Evolutionary conservation across 2,888 invertebrate genomes (phyloP), one percentile per base, ranked within the genome.

Genomic region (Stictocephala bisonia): DNA sequence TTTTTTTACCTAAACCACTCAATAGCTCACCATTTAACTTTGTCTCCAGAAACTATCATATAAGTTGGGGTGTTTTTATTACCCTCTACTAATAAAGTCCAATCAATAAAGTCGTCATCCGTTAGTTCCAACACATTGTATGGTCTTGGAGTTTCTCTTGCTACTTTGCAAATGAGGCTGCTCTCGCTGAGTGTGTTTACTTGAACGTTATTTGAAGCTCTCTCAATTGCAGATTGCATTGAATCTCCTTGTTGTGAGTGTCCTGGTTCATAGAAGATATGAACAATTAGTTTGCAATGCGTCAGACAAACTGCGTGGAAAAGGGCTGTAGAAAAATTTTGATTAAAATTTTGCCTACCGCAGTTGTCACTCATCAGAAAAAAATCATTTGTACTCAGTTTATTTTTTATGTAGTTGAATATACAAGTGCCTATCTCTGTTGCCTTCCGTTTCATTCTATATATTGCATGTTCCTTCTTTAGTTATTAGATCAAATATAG

Each of bases 301-400:
- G n/a, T n/a, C n/a, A n/a, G n/a, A n/a, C n/a, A n/a, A 9, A 56
- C 11, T 60, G 31, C 24, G 11, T 29, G 4, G 4, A 60, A 18
- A 4, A 60, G n/a, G n/a, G n/a, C n/a, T n/a, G n/a, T 31, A n/a
- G 64, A 11, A 7, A 60, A 15, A 60, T 13, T 35, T 24, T 60
- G 64, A 18, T 60, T 60, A 6, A 60, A 35, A 60, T 60, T 60
- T 15, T 60, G 64, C 18, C 64, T 31, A 11, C 64, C 64, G 29
- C 27, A 66, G n/a, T 22, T n/a, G n/a, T n/a, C n/a, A n/a, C n/a
- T n/a, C n/a, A n/a, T 66, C 4, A 60, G 13, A 66, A 58, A 58
- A 20, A 58, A 58, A 9, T 58, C 26, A 13, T 31, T 18, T 3
- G 35, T 31, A 20, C 13, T 18, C 13, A 13, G 24, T 6, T 27